Base-by-base conservation (phyloP, 2,113 vertebrate genomes). In the Ceyx cyanopectus region DNA sequence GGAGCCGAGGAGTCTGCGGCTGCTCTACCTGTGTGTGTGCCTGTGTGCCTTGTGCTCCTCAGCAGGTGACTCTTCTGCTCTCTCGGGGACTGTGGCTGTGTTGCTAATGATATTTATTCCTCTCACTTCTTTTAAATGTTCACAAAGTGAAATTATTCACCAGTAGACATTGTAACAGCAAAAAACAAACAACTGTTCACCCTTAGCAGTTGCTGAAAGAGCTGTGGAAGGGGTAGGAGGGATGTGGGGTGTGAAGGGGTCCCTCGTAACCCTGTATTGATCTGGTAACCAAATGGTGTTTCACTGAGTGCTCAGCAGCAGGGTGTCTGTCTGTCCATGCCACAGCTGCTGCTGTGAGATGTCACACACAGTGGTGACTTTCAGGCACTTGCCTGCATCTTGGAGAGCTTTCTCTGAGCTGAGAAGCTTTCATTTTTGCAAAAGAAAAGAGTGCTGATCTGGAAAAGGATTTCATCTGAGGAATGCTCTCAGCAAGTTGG, bases 41-140 rank as follows among this genome's bases (percentile, higher is more conserved):
- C 90, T 98, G 91, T 97, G 94, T 94, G 91, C 85, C 89, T 93
- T 97, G 61, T 97, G 96, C 94, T 94, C 96, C 85, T 91, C 92
- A 90, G 95, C 98, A 98, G 98, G 98, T 98, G 67, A 95, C 29
- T 93, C 66, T 93, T 66, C 29, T 54, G 3, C 30, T 92, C 41
- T 87, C 22, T 75, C 16, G 81, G 82, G 17, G 29, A 16, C 73
- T 17, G 9, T 29, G 24, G 34, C 11, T 81, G 0, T 45, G 7
- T 14, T 9, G 53, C 22, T 56, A 40, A 5, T 90, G 10, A 9
- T 17, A 6, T 84, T 93, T 78, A 51, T 58, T 18, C 29, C 12
- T 68, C 67, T 65, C 8, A 2, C 32, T 69, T 37, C n/a, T 82
- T 87, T 91, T 67, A 96, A 90, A 63, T 34, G 40, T 22, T 68